Evolutionary conservation across 2,797 vertebrate genomes (phyloP).

Genomic region (Taenioides sp.): DNA sequence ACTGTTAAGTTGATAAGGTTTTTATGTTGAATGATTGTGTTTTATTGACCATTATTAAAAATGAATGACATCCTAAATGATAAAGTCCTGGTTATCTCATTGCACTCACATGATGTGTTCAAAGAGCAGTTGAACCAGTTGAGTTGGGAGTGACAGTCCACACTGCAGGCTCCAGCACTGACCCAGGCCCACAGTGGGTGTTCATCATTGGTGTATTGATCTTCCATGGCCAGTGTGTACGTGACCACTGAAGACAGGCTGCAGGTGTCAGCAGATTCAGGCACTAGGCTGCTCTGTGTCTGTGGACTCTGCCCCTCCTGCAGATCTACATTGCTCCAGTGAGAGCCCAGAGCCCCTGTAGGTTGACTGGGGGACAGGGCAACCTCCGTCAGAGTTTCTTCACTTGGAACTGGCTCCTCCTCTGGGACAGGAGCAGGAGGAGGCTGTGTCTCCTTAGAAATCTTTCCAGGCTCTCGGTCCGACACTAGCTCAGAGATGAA

Average conservation of each 20-base stretch:
- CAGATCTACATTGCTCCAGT: conserved; percentile 93
- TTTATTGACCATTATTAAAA: background rate
- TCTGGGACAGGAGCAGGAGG: conserved; percentile 51
- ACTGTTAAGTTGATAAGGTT: background rate
- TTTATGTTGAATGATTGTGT: background rate
- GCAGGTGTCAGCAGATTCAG: conserved; percentile 73
- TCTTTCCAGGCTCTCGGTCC: conserved; percentile 65
- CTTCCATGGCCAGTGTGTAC: conserved; percentile 81
- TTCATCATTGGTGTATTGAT: conserved; percentile 80
- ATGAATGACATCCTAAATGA: background rate
- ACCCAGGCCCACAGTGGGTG: conserved; percentile 94
- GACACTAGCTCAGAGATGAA: conserved; percentile 83
- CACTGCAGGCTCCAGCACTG: conserved; percentile 86
- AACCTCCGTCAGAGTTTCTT: conserved; percentile 15
- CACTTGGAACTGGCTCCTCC: conserved; percentile 54
- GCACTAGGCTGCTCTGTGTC: conserved; percentile 37
- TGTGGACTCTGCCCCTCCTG: conserved; percentile 81
- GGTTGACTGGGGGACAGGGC: conserved; percentile 45
- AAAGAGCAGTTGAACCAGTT: conserved; percentile 85
- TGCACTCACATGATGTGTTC: conserved; percentile 77
- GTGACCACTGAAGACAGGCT: conserved; percentile 85
- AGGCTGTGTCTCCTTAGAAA: conserved; percentile 22
- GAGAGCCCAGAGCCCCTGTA: conserved; percentile 64
- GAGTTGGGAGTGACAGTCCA: conserved; percentile 83
- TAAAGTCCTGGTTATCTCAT: background rate